A percentile compares a stretch with the other conserved stretches of the same genome.
Evolutionary conservation across 2,113 vertebrate genomes (phyloP).

Genomic region (Bos indicus): DNA sequence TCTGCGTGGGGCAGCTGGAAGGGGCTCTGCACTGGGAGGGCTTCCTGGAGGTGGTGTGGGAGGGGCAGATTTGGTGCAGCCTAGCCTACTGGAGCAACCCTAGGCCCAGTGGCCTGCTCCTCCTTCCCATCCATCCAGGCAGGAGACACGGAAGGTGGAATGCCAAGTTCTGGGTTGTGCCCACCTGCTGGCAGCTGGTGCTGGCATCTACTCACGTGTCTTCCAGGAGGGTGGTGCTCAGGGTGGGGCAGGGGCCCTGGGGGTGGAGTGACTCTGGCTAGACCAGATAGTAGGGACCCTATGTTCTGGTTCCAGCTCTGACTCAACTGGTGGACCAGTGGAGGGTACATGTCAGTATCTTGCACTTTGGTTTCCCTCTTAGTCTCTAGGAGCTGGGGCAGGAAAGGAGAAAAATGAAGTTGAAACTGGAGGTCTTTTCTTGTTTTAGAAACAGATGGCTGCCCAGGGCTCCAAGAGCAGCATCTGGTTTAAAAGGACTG

Average conservation of each 20-base stretch:
- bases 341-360: not conserved
- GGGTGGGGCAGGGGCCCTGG: not conserved
- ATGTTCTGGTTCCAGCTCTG: not conserved
- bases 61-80: not conserved
- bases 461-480: not conserved
- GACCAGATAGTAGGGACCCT: not conserved
- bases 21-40: not conserved
- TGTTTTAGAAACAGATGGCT: not conserved
- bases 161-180: not conserved
- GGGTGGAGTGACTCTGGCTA: not conserved
- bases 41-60: constrained; percentile 22
- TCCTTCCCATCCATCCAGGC: not conserved
- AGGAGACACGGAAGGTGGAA: not conserved
- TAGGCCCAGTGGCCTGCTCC: not conserved
- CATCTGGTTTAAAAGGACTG: not conserved
- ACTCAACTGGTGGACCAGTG: not conserved
- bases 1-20: not conserved
- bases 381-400: not conserved
- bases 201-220: not conserved
- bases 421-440: not conserved
- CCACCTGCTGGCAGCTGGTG: not conserved
- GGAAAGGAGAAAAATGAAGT: not conserved
- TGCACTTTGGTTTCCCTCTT: not conserved
- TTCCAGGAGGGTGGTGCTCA: not conserved
- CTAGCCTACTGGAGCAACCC: not conserved